Base-by-base conservation (phyloP, 2,797 vertebrate genomes). In the Microcaecilia unicolor region DNA sequence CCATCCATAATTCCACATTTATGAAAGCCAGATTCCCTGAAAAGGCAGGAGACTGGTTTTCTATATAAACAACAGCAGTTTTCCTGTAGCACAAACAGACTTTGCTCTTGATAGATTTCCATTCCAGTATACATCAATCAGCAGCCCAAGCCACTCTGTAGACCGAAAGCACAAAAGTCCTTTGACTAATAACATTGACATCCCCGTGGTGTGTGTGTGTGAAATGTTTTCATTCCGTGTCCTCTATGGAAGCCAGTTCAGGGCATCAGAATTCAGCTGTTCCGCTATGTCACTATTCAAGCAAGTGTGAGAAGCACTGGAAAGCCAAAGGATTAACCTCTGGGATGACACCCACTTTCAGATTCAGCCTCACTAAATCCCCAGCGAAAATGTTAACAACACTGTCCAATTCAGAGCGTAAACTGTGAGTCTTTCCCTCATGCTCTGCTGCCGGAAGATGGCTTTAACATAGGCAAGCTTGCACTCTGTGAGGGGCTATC, bases 321-420 rank as follows among this genome's bases (percentile, higher is more conserved):
- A 50, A 44, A 54, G 31, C 24, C 2, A 0, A 1, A 2, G 56
- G 67, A 80, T 77, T 79, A 72, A 75, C 76, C 70, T 63, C 61
- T 19, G 41, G 51, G 51, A 41, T 61, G 55, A 59, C 57, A 72
- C 29, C 33, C 51, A 34, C 41, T 43, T 58, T 57, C 55, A 64
- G 55, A 37, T 40, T 60, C 54, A 71, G 67, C 47, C 24, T 35
- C 48, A 35, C 54, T 62, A 79, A 78, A 81, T 65, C 71, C 72
- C 61, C 51, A 54, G 55, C 48, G 49, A 59, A 63, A 74, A 64
- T 56, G 42, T 47, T 34, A 62, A 50, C 41, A 64, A 64, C 4
- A 0, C 53, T 18, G 30, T 35, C 34, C 64, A 66, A 63, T 71
- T 61, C 55, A 41, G 54, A 68, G 72, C 55, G 0, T 1, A 10